Evolutionary conservation across 2,888 invertebrate genomes (phyloP).

Genomic region (Caenorhabditis imperialis): DNA sequence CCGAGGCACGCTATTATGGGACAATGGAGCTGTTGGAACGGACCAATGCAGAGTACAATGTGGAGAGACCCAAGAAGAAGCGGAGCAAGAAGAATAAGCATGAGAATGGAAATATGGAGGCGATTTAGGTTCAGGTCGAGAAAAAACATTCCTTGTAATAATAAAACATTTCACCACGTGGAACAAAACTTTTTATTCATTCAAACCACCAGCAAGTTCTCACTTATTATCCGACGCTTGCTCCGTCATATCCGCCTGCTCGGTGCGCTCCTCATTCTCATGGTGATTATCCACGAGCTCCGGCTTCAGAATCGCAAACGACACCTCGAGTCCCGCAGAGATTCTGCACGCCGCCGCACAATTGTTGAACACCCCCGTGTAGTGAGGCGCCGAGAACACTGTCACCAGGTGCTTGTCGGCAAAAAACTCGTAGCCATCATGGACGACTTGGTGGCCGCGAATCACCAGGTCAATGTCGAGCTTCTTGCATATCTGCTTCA

Average conservation of each 20-base stretch:
- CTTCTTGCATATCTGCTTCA: slow-evolving; percentile 80
- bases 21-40: slow-evolving; percentile 6
- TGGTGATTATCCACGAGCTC: slow-evolving; percentile 13
- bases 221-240: too few species aligned
- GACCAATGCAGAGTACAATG: slow-evolving; percentile 19
- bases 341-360: slow-evolving; percentile 49
- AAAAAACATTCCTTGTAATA: too few species aligned
- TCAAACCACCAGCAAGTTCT: too few species aligned
- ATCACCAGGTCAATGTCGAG: slow-evolving; percentile 81
- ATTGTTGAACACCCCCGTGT: slow-evolving; percentile 60
- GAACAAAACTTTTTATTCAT: too few species aligned
- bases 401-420: slow-evolving; percentile 52
- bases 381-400: slow-evolving; percentile 66
- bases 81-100: neutral
- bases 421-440: slow-evolving; percentile 67
- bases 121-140: too few species aligned
- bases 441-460: slow-evolving; percentile 81
- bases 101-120: too few species aligned
- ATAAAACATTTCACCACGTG: too few species aligned
- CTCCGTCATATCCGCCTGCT: too few species aligned
- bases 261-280: neutral
- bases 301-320: slow-evolving; percentile 42
- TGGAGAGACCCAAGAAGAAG: neutral
- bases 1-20: slow-evolving; percentile 10
- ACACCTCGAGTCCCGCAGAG: slow-evolving; percentile 31